A percentile compares a stretch with the other conserved stretches of the same genome.
Conservation (phyloP, 2,113 vertebrate genomes). For the Anarhynchus alexandrinus region DNA sequence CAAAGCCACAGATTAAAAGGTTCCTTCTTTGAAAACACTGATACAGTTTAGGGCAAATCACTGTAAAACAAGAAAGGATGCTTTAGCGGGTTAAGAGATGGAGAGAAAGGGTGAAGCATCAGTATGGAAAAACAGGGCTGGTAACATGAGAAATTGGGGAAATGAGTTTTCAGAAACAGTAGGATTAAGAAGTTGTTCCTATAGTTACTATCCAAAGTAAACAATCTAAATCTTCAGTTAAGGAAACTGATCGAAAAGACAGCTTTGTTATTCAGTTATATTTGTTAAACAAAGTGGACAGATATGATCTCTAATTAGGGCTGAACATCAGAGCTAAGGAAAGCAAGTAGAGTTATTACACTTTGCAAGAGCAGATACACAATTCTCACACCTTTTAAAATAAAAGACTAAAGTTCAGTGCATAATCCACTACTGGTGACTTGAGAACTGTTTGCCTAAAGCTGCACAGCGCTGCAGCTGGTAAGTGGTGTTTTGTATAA, state of each 20-base stretch:
- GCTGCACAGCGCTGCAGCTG: not conserved
- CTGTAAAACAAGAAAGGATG: not conserved
- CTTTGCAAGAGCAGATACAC: not conserved
- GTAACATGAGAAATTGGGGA: not conserved
- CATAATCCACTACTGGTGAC: not conserved
- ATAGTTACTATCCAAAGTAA: conserved; percentile 24
- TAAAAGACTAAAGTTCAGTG: not conserved
- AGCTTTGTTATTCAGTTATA: not conserved
- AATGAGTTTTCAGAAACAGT: conserved; percentile 8
- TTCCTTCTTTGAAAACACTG: not conserved
- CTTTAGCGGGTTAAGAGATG: not conserved
- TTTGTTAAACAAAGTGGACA: not conserved
- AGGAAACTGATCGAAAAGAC: not conserved
- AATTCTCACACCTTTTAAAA: not conserved
- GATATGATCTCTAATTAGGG: not conserved
- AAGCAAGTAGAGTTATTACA: not conserved
- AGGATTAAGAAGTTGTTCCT: conserved; percentile 30
- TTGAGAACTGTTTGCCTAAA: not conserved
- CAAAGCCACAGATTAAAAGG: not conserved
- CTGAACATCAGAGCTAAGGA: not conserved
- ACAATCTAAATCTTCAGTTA: not conserved
- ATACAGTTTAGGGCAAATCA: not conserved
- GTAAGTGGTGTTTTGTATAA: not conserved
- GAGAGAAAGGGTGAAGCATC: not conserved
- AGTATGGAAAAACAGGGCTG: not conserved